A percentile compares a stretch with the other conserved stretches of the same genome.
These are phyloP conservation scores for Empidonax traillii DNA, from an alignment of 2,113 vertebrate species.

Conservation along the genomic window DNA sequence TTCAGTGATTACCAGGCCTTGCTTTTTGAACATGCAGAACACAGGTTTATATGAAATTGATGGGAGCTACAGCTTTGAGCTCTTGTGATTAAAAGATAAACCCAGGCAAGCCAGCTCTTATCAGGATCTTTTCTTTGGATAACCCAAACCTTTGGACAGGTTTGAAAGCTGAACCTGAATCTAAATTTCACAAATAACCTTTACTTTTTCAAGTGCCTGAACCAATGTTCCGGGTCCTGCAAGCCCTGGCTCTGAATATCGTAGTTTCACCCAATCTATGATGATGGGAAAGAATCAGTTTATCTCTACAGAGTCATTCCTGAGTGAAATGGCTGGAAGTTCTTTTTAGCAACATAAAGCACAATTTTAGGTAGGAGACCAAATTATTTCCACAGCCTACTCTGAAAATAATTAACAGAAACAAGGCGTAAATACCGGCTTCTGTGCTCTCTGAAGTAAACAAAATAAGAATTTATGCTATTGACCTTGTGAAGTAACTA, in stretches of 20 bases:
- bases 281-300: background rate
- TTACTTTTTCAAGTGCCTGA: background rate
- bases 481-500: slow-evolving; percentile 51
- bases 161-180: background rate
- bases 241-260: background rate
- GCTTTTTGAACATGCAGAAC: background rate
- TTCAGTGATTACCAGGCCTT: background rate
- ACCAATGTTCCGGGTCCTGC: background rate
- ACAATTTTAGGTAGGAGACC: background rate
- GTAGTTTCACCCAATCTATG: background rate
- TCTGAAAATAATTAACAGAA: slow-evolving; percentile 49
- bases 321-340: background rate
- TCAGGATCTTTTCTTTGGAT: background rate
- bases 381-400: slow-evolving; percentile 3
- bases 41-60: background rate
- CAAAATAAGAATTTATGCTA: slow-evolving; percentile 50
- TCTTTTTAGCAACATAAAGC: slow-evolving; percentile 4
- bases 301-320: background rate
- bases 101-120: background rate
- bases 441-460: slow-evolving; percentile 18
- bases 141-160: background rate
- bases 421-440: background rate
- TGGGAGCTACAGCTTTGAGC: background rate
- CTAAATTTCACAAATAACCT: slow-evolving; percentile 9
- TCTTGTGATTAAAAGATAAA: background rate